A percentile compares a stretch with the other conserved stretches of the same genome.
These are phyloP conservation scores for Zaprionus gabonicus DNA, from an alignment of 1,140 invertebrate species.

Conservation along the genomic window DNA sequence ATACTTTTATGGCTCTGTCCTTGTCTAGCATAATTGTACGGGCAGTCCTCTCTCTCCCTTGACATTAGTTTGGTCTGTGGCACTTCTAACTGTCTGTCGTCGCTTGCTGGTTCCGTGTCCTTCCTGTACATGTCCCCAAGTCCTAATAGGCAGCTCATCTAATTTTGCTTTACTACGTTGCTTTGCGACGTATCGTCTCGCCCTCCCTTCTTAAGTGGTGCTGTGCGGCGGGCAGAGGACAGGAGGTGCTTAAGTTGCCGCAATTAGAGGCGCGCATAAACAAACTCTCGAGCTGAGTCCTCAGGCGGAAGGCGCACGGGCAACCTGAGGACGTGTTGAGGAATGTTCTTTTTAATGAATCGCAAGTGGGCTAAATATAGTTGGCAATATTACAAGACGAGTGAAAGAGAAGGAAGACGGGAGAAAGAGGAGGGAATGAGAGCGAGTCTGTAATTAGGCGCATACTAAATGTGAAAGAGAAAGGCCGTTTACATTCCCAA, in stretches of 20 bases:
- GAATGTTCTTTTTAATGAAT: conserved; percentile 76
- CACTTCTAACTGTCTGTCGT: conserved; percentile 7
- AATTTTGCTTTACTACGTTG: conserved; percentile 35
- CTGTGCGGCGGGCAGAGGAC: background rate
- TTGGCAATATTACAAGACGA: conserved; percentile 44
- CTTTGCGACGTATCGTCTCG: conserved; percentile 1
- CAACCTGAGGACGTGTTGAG: conserved; percentile 41
- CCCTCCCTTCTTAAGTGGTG: background rate
- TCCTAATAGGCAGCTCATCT: conserved; percentile 25
- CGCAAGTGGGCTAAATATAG: conserved; percentile 57
- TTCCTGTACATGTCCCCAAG: background rate
- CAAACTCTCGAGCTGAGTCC: conserved; percentile 42
- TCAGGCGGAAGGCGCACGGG: conserved; percentile 16
- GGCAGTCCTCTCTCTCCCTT: background rate
- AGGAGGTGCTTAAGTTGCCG: conserved; percentile 62
- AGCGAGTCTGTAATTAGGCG: conserved; percentile 12
- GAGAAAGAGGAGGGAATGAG: conserved; percentile 29
- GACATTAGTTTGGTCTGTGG: background rate
- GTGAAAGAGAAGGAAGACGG: conserved; percentile 36
- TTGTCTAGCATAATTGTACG: background rate
- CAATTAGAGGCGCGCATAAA: conserved; percentile 61
- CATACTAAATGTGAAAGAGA: background rate
- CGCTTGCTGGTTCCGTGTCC: background rate
- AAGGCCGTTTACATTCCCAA: background rate
- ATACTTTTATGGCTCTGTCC: background rate